Evolutionary conservation across 2,797 vertebrate species (phyloP).

Genomic region (Rhinatrema bivittatum): DNA sequence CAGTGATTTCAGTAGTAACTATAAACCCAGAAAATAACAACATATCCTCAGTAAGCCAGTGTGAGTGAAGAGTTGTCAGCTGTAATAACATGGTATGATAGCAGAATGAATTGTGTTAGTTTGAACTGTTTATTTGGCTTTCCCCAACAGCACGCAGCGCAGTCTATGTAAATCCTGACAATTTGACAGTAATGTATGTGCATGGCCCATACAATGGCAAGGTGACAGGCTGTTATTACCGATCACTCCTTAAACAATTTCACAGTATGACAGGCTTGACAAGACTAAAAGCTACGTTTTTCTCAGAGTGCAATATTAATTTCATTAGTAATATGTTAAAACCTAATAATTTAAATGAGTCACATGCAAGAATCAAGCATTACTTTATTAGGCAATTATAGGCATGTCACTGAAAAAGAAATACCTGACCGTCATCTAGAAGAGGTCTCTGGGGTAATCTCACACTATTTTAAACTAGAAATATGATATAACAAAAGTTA

Average conservation of each 20-base stretch:
- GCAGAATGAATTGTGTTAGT: slow-evolving; percentile 16
- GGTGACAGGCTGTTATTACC: slow-evolving; percentile 14
- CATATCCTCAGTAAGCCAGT: slow-evolving; percentile 5
- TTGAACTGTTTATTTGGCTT: slow-evolving; percentile 16
- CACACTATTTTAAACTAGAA: too few species aligned
- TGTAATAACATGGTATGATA: slow-evolving; percentile 26
- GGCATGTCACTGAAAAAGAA: slow-evolving; percentile 15
- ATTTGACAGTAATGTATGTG: slow-evolving; percentile 24
- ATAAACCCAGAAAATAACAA: slow-evolving; percentile 19
- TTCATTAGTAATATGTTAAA: slow-evolving; percentile 25
- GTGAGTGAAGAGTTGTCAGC: slow-evolving; percentile 38
- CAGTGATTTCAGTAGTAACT: slow-evolving; percentile 9
- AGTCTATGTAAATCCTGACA: slow-evolving; percentile 3
- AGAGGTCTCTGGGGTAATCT: neutral
- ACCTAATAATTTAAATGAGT: slow-evolving; percentile 11
- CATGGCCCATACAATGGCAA: slow-evolving; percentile 8
- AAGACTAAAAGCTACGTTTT: slow-evolving; percentile 24
- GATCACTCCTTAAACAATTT: slow-evolving; percentile 27
- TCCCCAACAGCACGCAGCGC: neutral
- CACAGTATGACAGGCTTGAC: slow-evolving; percentile 25
- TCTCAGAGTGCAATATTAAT: slow-evolving; percentile 23
- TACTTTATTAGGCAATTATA: slow-evolving; percentile 13
- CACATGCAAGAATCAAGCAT: slow-evolving; percentile 15
- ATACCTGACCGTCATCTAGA: too few species aligned
- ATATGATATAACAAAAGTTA: too few species aligned